Conservation (phyloP, 2,888 invertebrate genomes). For the Brachynemurus nebulosus region DNA sequence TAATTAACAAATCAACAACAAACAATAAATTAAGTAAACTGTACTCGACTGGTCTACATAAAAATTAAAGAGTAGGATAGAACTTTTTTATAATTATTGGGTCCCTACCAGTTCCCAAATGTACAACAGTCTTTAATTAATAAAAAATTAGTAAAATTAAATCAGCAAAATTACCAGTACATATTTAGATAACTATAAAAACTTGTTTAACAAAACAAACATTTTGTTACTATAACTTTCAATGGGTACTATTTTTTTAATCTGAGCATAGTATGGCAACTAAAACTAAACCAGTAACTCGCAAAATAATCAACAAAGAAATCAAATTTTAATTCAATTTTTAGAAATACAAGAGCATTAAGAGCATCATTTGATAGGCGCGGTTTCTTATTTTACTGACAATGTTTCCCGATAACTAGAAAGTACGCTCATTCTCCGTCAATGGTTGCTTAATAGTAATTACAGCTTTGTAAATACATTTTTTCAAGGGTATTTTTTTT, state of each 20-base stretch:
- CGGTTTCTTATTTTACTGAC: slow-evolving; percentile 10
- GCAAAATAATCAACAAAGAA: background rate
- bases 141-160: background rate
- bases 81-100: background rate
- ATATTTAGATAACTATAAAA: slow-evolving; percentile 3
- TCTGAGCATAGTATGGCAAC: background rate
- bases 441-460: slow-evolving; percentile 6
- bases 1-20: background rate
- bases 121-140: background rate
- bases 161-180: slow-evolving; percentile 1
- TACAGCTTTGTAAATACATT: slow-evolving; percentile 8
- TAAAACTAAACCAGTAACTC: background rate
- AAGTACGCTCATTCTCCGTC: slow-evolving; percentile 8
- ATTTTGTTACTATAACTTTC: background rate
- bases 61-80: background rate
- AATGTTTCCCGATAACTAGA: slow-evolving; percentile 8
- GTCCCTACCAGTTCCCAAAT: background rate
- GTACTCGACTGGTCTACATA: background rate
- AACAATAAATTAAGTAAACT: background rate
- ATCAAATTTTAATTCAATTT: background rate
- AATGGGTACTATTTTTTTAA: background rate
- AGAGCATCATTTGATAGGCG: slow-evolving; percentile 9
- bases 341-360: slow-evolving; percentile 8
- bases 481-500: slow-evolving; percentile 3
- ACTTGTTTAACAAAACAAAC: background rate